Evolutionary conservation across 2,113 vertebrate genomes (phyloP), one percentile per base, ranked within the genome.

Genomic region (Romanogobio albipinnatus): DNA sequence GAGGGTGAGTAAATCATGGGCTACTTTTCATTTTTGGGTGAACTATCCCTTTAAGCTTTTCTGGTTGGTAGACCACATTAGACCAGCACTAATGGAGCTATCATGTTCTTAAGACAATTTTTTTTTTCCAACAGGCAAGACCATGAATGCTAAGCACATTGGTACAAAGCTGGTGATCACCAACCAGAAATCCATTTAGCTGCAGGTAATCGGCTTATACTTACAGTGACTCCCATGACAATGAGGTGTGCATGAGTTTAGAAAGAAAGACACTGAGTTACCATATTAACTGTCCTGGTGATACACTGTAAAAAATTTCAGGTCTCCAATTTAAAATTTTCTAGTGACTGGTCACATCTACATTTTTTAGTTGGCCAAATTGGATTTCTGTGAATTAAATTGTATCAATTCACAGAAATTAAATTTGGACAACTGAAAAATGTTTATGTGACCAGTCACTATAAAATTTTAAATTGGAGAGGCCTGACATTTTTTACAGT

Each of bases 161-260:
- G 56, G 22, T 78, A 59, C 56, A 78, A 78, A 78, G 19, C 53
- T 43, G 36, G 36, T 43, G 76, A 78, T 78, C 56, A 78, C 76
- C 56, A 61, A 76, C 17, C 75, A 43, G 56, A 78, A 59, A 78
- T 61, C 76, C 76, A 59, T 59, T 78, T 78, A 78, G 76, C 76
- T n/a, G 22, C 51, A 39, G 56, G 76, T 61, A 78, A 78, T 78
- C 6, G 33, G 56, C 56, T 78, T 61, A 78, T 45, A n/a, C 51
- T 8, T 13, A 24, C 76, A 24, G 33, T 9, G 76, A 36, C 33
- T 58, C 51, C 75, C 29, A 36, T 76, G 75, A 76, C 51, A 76
- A 58, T 58, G 51, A 76, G 75, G 17, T 36, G 51, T 5, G 0
- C 15, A 17, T 9, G 73, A 49, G 24, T 53, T 70, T 9, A 43